phyloP scores from a whole-genome alignment of 2,797 vertebrate genomes.

The Protosalanx chinensis region DNA sequence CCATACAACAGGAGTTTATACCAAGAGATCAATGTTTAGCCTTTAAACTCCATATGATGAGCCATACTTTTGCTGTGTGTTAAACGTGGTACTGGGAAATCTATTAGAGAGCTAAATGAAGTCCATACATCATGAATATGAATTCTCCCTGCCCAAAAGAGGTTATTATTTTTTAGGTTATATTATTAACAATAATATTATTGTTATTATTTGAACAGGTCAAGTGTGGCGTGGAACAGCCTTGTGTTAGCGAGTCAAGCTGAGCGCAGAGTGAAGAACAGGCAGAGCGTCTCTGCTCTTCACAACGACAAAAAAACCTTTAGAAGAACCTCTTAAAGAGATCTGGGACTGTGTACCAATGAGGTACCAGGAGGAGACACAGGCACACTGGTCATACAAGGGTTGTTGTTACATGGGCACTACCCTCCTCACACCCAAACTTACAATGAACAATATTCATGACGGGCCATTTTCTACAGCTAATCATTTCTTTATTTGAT shows the following conservation, averaged over 20 bases:
- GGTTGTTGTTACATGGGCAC: constrained; percentile 60
- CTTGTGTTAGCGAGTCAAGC: constrained; percentile 34
- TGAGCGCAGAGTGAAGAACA: constrained; percentile 9
- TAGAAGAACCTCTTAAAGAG: constrained; percentile 46
- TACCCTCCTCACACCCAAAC: constrained; percentile 33
- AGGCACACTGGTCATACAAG: constrained; percentile 59
- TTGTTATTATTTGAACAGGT: constrained; percentile 36
- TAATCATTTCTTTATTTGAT: constrained; percentile 71
- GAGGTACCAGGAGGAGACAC: constrained; percentile 63
- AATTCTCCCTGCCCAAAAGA: constrained; percentile 40
- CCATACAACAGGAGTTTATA: constrained; percentile 47
- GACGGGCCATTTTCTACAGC: constrained; percentile 71
- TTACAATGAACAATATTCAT: constrained; percentile 59
- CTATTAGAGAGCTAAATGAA: constrained; percentile 47
- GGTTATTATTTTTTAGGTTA: too few relatives aligned
- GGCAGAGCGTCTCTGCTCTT: constrained; percentile 40
- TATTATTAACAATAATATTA: too few relatives aligned
- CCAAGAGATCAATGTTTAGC: constrained; percentile 44
- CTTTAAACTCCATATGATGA: constrained; percentile 37
- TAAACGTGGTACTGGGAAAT: constrained; percentile 17
- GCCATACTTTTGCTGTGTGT: constrained; percentile 33
- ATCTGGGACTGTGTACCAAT: constrained; percentile 48
- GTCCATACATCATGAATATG: constrained; percentile 25
- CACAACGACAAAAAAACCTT: constrained; percentile 40
- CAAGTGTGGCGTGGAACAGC: constrained; percentile 32